Evolutionary conservation across 35 echinoderm and acorn worm genomes (phyloP).

Genomic region (Acanthaster planci): DNA sequence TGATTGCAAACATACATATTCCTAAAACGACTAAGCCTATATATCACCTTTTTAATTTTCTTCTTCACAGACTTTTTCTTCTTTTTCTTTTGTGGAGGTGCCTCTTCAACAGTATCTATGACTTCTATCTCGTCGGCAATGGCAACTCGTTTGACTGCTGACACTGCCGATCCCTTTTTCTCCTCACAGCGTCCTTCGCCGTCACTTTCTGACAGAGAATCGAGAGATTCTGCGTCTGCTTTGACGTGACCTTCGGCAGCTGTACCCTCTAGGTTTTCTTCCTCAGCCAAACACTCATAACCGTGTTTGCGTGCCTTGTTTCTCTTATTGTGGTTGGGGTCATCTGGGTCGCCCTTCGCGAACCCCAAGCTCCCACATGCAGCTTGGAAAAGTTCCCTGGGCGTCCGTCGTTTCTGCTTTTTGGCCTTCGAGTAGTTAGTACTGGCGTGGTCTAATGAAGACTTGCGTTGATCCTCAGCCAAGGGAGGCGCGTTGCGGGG

Average conservation of each 20-base stretch:
- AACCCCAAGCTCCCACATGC: conserved; percentile 11
- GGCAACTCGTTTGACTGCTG: background rate
- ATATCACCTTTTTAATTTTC: conserved; percentile 8
- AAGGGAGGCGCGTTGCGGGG: background rate
- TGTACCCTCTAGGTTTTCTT: background rate
- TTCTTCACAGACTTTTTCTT: conserved; percentile 14
- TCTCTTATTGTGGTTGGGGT: background rate
- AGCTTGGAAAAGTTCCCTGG: conserved; percentile 3
- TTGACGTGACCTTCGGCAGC: background rate
- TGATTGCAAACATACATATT: too few relatives aligned
- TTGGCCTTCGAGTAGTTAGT: background rate
- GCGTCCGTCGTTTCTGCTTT: background rate
- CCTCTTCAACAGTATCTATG: background rate
- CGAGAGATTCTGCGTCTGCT: background rate
- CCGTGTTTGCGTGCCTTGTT: background rate
- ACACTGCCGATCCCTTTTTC: background rate
- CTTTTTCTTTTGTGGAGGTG: background rate
- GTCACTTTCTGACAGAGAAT: background rate
- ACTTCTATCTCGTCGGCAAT: background rate
- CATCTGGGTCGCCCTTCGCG: background rate
- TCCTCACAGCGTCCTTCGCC: background rate
- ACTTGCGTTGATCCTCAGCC: background rate
- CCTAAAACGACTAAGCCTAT: too few relatives aligned
- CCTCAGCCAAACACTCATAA: background rate
- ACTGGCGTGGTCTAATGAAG: background rate